Percentiles rank a stretch among this genome's conserved stretches.
These are phyloP conservation scores for Anastrepha ludens DNA, from an alignment of 1,140 invertebrate species.

Conservation along the genomic window DNA sequence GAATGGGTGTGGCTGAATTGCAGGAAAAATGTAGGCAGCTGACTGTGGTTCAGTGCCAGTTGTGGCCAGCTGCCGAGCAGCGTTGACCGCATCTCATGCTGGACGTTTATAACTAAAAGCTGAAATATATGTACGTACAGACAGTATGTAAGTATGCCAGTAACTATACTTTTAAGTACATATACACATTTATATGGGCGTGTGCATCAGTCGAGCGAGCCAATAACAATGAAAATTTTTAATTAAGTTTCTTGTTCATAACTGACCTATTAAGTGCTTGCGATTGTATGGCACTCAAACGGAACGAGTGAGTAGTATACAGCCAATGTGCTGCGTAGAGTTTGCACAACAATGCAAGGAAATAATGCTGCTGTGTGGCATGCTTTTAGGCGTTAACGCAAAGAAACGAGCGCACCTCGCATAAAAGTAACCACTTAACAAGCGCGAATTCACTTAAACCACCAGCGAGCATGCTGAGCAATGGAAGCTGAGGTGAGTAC, in stretches of 20 bases:
- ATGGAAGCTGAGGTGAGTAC: neutral
- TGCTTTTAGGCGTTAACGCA: slow-evolving; percentile 38
- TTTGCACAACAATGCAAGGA: neutral
- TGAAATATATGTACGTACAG: neutral
- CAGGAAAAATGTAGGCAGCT: neutral
- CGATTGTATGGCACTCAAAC: neutral
- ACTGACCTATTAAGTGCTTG: slow-evolving; percentile 22
- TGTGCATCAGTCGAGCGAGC: neutral
- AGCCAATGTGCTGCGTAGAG: neutral
- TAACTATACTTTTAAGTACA: neutral
- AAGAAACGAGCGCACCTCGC: neutral
- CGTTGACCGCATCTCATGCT: slow-evolving; percentile 16
- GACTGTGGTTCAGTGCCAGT: neutral
- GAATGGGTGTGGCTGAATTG: neutral
- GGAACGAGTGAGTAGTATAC: too few relatives aligned
- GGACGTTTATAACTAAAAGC: neutral
- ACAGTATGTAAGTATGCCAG: too few relatives aligned
- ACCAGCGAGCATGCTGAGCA: neutral
- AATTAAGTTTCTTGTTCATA: slow-evolving; percentile 50
- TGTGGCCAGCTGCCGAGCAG: neutral
- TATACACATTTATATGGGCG: neutral
- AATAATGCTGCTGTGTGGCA: neutral
- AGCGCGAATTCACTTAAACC: slow-evolving; percentile 33
- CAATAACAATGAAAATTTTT: slow-evolving; percentile 38
- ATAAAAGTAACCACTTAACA: slow-evolving; percentile 39